A percentile compares a stretch with the other conserved stretches of the same genome.
phyloP scores from a whole-genome alignment of 2,797 vertebrate species.

The Arctocebus calabarensis region DNA sequence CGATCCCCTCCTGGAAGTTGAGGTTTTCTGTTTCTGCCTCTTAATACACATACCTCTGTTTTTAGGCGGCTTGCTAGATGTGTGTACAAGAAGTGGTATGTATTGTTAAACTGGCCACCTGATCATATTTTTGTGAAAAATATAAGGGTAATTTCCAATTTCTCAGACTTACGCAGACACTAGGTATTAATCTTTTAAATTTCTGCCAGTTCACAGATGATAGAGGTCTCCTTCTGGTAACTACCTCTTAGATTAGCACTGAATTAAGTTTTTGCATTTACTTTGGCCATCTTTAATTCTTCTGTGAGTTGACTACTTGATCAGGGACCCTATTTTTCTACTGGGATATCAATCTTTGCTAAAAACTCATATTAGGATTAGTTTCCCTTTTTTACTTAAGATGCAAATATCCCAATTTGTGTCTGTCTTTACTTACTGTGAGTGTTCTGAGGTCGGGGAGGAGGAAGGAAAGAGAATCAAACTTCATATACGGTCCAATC shows the following conservation, averaged over 20 bases:
- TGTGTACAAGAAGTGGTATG: not conserved
- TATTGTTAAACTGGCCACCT: not conserved
- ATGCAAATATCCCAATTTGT: constrained; percentile 7
- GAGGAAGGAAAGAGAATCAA: not conserved
- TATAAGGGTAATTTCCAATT: not conserved
- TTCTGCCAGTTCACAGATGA: not conserved
- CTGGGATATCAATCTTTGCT: not conserved
- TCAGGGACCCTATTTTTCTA: not conserved
- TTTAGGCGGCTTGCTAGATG: not conserved
- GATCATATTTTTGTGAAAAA: not conserved
- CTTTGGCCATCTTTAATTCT: constrained; percentile 22
- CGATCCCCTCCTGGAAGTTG: not conserved
- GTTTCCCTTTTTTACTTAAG: not conserved
- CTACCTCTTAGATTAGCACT: not conserved
- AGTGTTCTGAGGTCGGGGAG: not conserved
- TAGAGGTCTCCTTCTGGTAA: not conserved
- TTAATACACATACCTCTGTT: not conserved
- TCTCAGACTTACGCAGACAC: not conserved
- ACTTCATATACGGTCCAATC: not conserved
- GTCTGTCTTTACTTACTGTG: not conserved
- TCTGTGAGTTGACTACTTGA: not conserved
- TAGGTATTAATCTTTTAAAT: not conserved
- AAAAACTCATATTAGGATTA: not conserved
- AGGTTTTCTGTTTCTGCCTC: not conserved
- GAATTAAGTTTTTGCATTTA: not conserved